phyloP scores from a whole-genome alignment of 2,888 invertebrate species.

The Mythimna albipuncta region DNA sequence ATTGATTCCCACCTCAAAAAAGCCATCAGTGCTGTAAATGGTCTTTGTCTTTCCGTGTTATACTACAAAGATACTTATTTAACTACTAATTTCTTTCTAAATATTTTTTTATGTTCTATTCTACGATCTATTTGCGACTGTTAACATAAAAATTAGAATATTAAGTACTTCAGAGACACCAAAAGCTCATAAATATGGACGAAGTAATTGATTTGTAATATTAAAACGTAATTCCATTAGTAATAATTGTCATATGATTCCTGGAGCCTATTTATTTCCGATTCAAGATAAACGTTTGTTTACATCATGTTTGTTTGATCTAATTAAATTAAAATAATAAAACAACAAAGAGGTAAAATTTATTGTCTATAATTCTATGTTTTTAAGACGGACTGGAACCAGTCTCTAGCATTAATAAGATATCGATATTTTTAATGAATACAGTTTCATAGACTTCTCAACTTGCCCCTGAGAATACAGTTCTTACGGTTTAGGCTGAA shows the following conservation, averaged over 20 bases:
- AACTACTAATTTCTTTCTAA: too few species aligned
- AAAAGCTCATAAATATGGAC: not conserved
- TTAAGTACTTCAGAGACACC: not conserved
- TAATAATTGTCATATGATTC: conserved; percentile 22
- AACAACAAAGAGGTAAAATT: not conserved
- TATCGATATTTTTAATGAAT: too few species aligned
- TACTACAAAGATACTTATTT: not conserved
- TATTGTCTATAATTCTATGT: not conserved
- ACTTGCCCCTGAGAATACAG: too few species aligned
- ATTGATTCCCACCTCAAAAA: too few species aligned
- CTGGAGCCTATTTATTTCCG: conserved; percentile 4
- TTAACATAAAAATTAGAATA: not conserved
- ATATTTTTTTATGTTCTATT: not conserved
- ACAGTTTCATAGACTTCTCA: too few species aligned
- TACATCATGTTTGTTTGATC: not conserved
- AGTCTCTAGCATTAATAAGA: too few species aligned
- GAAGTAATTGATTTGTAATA: conserved; percentile 10
- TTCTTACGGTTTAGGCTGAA: too few species aligned
- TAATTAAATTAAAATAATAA: not conserved
- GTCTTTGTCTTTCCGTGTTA: too few species aligned
- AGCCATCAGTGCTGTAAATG: not conserved
- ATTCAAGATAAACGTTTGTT: conserved; percentile 22
- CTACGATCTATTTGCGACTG: not conserved
- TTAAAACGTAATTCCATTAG: conserved; percentile 1
- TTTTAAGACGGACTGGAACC: not conserved